Evolutionary conservation across 2,888 invertebrate species (phyloP), one percentile per base, ranked within the genome.

Genomic region (Tiliacea aurago): DNA sequence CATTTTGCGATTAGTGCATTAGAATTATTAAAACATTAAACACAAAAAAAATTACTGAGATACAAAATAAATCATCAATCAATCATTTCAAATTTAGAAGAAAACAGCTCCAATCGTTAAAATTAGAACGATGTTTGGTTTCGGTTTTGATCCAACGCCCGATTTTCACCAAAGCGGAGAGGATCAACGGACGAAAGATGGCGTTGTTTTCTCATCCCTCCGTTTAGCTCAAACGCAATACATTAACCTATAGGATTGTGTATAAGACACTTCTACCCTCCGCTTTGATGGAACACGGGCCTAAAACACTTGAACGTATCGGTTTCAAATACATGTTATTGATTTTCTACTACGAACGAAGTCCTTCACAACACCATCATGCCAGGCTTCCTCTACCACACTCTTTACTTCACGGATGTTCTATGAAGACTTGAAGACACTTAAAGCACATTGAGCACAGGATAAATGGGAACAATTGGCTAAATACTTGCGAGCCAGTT

Each of bases 1-100:
- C 83, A 81, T 84, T 82, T 81, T 71, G 68, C 43, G 62, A 66
- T 74, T 74, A 84, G 58, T 80, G 55, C 81, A 51, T 73, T 73
- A 47, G 15, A 62, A 83, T 62, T 20, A 75, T 66, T 66, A 82
- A 41, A 41, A 41, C 41, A 41, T 1, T 9, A 37, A 41, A 53
- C 43, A 65, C 64, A 61, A 61, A 67, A 53, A 56, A 45, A 49
- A 65, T 59, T 53, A 49, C 23, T 66, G 79, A 6, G 15, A 78
- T n/a, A 58, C 23, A 59, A 51, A 70, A 79, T 49, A 33, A 43
- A n/a, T 53, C 5, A 64, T 61, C 2, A 49, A 75, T 81, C 33
- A 63, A 47, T 18, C 47, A 56, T 51, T 37, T 51, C 18, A 33
- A 23, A 53, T 53, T 33, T 43, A 23, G 37, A 47, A 28, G 20